phyloP scores from a whole-genome alignment of 2,797 vertebrate species.

The Cuniculus paca region DNA sequence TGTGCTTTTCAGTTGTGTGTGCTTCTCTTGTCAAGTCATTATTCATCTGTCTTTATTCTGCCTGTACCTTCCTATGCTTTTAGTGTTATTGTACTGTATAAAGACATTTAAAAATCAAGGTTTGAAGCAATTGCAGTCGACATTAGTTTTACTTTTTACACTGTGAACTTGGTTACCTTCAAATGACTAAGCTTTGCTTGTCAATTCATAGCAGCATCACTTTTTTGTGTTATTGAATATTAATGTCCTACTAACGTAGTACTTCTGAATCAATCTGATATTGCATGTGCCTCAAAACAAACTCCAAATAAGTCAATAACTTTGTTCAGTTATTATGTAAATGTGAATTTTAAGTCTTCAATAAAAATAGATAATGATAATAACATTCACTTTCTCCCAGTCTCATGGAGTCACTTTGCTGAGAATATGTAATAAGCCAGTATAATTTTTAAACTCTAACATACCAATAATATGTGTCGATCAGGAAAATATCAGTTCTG shows the following conservation, averaged over 20 bases:
- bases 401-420: constrained; percentile 8
- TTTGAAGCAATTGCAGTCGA: constrained; percentile 63
- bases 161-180: constrained; percentile 76
- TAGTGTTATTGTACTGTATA: background rate
- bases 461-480: background rate
- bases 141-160: constrained; percentile 43
- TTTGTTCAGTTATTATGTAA: constrained; percentile 48
- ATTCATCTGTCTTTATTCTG: constrained; percentile 57
- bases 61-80: background rate
- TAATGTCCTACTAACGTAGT: constrained; percentile 60
- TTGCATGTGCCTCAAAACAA: background rate
- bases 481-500: background rate
- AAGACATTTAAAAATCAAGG: constrained; percentile 56
- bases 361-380: background rate
- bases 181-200: constrained; percentile 84
- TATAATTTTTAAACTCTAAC: background rate
- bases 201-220: constrained; percentile 74
- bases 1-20: constrained; percentile 63
- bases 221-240: constrained; percentile 59
- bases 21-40: constrained; percentile 5
- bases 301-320: constrained; percentile 36
- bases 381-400: background rate
- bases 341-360: constrained; percentile 37
- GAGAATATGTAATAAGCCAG: background rate
- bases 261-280: constrained; percentile 36